Base-by-base conservation (phyloP, 2,113 vertebrate species). In the Pterocles gutturalis region DNA sequence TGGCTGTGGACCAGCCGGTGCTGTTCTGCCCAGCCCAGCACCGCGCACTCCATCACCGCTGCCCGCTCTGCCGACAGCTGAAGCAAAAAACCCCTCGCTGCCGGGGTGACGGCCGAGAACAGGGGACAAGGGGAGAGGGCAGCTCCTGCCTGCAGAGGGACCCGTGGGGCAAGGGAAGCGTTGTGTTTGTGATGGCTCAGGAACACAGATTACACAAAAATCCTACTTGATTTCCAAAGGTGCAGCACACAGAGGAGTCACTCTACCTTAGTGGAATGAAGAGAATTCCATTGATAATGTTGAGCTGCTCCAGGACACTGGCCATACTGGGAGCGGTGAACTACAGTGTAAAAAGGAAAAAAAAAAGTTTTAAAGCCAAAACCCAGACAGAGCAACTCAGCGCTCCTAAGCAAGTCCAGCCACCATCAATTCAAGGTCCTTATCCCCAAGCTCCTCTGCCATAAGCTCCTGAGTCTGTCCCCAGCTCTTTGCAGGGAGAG, bases 211-310 rank as follows among this genome's bases (percentile, higher is more conserved):
- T 25, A 45, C 24, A 48, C 19, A 22, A 21, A 41, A 28, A 31
- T 22, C 41, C 4, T 4, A 18, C 26, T 45, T 25, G 33, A 29
- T 33, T 75, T 72, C 38, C 36, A 26, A 41, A 20, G 11, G 51
- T 36, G 36, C 28, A 24, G 9, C 22, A 24, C 6, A 4, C 28
- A 22, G 22, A 49, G 24, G 13, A 6, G 14, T 46, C 46, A 45
- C 97, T 81, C 88, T 98, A 99, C 99, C 99, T 99, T 98, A 99
- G 99, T 48, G 99, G 99, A 98, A 99, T 99, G 98, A 99, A 99
- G 97, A 99, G 99, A 97, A 99, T 99, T 93, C 99, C 99, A 5
- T 99, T 99, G 98, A 99, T 99, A 90, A 99, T 99, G 58, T 99
- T 99, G 90, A 99, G 99, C 98, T 99, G 99, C 70, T 99, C 99